Base-by-base conservation (phyloP, 1,140 invertebrate genomes). In the Lordiphosa mommai region DNA sequence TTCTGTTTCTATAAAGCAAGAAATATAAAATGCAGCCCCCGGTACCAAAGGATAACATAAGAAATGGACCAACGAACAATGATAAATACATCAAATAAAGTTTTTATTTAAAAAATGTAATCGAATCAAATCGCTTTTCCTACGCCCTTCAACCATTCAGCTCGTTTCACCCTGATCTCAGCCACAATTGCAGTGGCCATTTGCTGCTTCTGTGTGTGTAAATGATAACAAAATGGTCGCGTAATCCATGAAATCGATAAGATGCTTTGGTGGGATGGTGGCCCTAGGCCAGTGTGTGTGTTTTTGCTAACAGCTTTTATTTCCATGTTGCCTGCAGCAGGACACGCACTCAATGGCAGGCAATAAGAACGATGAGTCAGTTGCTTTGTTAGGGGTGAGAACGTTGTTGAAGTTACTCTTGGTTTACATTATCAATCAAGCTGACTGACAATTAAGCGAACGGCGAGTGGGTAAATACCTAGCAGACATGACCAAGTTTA, bases 391-490 rank as follows among this genome's bases (percentile, higher is more conserved):
- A 27, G 27, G 43, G 29, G 44, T 30, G 29, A 37, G 49, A 32
- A 44, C 16, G 46, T 55, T 56, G 27, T n/a, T n/a, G n/a, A n/a
- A n/a, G n/a, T n/a, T n/a, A n/a, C 74, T 61, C 77, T 82, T 64
- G 41, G 79, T 63, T 85, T 84, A 85, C 77, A 77, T 84, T 84
- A 84, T 84, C 77, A 84, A 84, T 84, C 77, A 84, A 77, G 57
- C 63, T 38, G 68, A 72, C 72, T 72, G 77, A 82, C 77, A 82
- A 82, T 84, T 68, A 65, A 60, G 23, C 10, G 44, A 43, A n/a
- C 33, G 4, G 20, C 51, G 40, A 12, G 48, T 55, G 27, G 37
- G 50, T 48, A 79, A 55, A 76, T 82, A 82, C 76, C 76, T 71
- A 43, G 46, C 38, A 32, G 66, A 76, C 68, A 74, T 61, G 79